Evolutionary conservation across 1,140 invertebrate genomes (phyloP), one percentile per base, ranked within the genome.

Genomic region (Spodoptera litura): DNA sequence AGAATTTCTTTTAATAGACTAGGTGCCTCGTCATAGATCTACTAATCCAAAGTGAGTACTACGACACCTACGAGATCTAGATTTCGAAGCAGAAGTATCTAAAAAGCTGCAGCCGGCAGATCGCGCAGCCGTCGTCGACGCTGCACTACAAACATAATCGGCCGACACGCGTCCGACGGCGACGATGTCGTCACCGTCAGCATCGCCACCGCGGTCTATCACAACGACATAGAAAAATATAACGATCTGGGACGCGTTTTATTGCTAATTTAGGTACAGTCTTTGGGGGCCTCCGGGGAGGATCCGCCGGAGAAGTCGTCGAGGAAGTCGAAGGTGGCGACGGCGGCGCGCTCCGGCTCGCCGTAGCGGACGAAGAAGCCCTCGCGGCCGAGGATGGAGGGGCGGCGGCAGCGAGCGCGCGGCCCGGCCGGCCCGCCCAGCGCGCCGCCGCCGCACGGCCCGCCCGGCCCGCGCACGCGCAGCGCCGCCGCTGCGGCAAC

Each of bases 321-420:
- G 68, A 97, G 95, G 94, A 97, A 97, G 93, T 97, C 97, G 90
- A 97, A 97, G 81, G 96, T 96, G 44, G 97, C 96, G 66, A 97
- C 96, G 27, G 97, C 97, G 89, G 97, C 97, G 68, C 95, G 95
- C 88, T 97, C 97, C 84, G 97, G 96, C 78, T 97, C 96, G n/a
- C 97, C 97, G 92, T 96, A 97, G 78, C 97, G 95, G 49, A 97
- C 96, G 95, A 96, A 97, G 92, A 97, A 97, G 86, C 97, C 96
- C 55, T 96, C 95, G 52, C 97, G 95, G 78, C 96, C 96, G 83
- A 97, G 96, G 88, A 97, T 97, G 81, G 96, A 96, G 25, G 96
- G 96, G 61, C 96, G 93, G 38, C 78, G 92, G 92, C 76, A 82
- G 73, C 85, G 38, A 44, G 38, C 38, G 38, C 92, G 91, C 91